Conservation (phyloP, 2,888 invertebrate species). For the Ectemnius lituratus region DNA sequence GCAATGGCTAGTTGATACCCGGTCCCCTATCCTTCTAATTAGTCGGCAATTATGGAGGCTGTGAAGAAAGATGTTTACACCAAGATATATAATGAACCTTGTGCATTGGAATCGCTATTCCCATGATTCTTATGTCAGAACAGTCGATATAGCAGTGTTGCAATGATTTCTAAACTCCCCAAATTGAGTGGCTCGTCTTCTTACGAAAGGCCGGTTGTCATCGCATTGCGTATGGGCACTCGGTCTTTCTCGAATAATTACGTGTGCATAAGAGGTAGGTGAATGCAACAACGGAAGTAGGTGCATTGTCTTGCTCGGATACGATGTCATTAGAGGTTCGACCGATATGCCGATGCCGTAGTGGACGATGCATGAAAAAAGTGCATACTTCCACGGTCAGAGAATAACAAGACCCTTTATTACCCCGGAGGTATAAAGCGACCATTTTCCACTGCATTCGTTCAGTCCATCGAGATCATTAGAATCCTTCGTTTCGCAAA, state of each 20-base stretch:
- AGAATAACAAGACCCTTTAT: conserved; percentile 61
- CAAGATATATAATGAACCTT: too few relatives aligned
- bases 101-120: too few relatives aligned
- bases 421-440: conserved; percentile 62
- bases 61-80: too few relatives aligned
- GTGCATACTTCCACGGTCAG: conserved; percentile 52
- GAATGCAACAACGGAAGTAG: conserved; percentile 61
- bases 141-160: too few relatives aligned
- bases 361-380: conserved; percentile 46
- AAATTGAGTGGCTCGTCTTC: neutral
- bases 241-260: conserved; percentile 42
- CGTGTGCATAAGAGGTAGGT: conserved; percentile 19
- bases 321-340: conserved; percentile 52
- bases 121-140: too few relatives aligned
- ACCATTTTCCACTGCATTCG: conserved; percentile 39
- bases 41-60: too few relatives aligned
- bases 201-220: conserved; percentile 45
- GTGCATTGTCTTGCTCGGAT: conserved; percentile 21
- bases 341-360: conserved; percentile 45
- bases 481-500: too few relatives aligned
- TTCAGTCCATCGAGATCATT: conserved; percentile 37
- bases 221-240: conserved; percentile 48
- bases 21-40: too few relatives aligned
- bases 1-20: too few relatives aligned
- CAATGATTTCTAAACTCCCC: neutral